phyloP scores from a whole-genome alignment of 2,113 vertebrate species.

The Pungitius pungitius region DNA sequence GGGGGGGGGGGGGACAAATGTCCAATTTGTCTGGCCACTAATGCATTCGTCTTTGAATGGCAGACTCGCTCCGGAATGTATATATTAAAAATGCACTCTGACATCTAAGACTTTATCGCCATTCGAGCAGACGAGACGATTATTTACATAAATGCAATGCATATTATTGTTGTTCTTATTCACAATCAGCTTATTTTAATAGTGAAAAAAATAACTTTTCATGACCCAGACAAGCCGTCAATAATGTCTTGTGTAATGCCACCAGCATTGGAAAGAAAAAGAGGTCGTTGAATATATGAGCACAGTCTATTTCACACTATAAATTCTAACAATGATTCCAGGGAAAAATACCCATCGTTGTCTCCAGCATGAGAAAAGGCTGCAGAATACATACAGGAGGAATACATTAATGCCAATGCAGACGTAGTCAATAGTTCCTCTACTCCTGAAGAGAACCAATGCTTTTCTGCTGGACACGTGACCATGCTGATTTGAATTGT shows the following conservation, averaged over 20 bases:
- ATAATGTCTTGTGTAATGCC: slow-evolving; percentile 10
- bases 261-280: background rate
- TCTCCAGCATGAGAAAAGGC: background rate
- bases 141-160: too few relatives aligned
- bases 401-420: background rate
- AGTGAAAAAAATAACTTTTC: background rate
- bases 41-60: slow-evolving; percentile 58
- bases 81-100: slow-evolving; percentile 53
- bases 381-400: background rate
- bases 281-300: background rate
- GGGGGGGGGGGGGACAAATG: background rate
- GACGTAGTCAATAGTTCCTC: background rate
- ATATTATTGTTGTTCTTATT: background rate
- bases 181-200: background rate
- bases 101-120: slow-evolving; percentile 22
- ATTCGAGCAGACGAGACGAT: too few relatives aligned
- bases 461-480: slow-evolving; percentile 36
- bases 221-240: background rate
- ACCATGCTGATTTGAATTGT: slow-evolving; percentile 48
- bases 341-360: background rate
- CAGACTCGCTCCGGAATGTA: slow-evolving; percentile 14
- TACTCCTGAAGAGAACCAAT: slow-evolving; percentile 10
- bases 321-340: background rate
- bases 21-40: slow-evolving; percentile 61
- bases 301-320: slow-evolving; percentile 1